Evolutionary conservation across 1,140 invertebrate genomes (phyloP).

Genomic region (Aphelinus certus): DNA sequence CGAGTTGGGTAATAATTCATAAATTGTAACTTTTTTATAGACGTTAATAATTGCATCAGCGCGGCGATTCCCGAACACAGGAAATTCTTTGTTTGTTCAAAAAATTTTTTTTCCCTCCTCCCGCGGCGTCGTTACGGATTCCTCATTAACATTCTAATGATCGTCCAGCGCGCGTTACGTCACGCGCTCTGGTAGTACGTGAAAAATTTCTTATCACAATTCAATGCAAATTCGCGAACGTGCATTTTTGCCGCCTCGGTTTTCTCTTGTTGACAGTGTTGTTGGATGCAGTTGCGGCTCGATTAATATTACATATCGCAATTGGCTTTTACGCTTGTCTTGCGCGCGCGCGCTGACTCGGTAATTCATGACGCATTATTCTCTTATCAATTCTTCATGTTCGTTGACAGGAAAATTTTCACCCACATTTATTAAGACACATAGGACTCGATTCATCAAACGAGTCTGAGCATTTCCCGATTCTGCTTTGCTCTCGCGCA

Average conservation of each 20-base stretch:
- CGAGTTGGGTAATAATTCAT: not conserved
- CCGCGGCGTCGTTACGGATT: too few species aligned
- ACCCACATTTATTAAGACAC: too few species aligned
- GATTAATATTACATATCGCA: not conserved
- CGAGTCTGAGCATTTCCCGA: too few species aligned
- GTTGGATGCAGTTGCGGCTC: too few species aligned
- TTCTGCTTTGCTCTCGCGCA: too few species aligned
- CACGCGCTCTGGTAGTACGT: not conserved
- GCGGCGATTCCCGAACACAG: too few species aligned
- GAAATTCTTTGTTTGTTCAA: too few species aligned
- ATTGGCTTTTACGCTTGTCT: too few species aligned
- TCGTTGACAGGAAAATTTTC: too few species aligned
- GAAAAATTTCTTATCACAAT: slow-evolving; percentile 4
- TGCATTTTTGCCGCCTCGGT: not conserved
- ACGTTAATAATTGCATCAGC: too few species aligned
- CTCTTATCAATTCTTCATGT: not conserved
- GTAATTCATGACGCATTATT: not conserved
- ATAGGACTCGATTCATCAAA: too few species aligned
- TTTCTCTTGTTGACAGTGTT: not conserved
- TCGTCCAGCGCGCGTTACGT: not conserved
- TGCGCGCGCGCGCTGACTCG: not conserved
- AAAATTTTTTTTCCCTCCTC: too few species aligned
- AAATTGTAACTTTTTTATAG: not conserved
- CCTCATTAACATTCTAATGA: not conserved
- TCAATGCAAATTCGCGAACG: not conserved